phyloP scores from a whole-genome alignment of 2,797 vertebrate genomes.

The Simalia tracyae region DNA sequence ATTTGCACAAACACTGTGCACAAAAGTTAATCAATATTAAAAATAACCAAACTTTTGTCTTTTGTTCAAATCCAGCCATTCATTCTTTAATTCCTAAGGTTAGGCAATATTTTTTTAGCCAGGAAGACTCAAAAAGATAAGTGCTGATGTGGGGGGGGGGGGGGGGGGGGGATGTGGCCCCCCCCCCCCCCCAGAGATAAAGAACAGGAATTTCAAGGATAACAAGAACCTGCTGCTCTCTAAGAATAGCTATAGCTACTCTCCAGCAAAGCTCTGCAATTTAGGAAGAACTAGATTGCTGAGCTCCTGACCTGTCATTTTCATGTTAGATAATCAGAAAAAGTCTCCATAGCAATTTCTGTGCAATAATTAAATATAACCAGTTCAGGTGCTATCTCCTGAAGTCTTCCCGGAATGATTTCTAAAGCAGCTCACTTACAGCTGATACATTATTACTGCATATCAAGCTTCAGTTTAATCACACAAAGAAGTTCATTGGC shows the following conservation, averaged over 20 bases:
- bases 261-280: background rate
- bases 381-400: background rate
- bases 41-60: background rate
- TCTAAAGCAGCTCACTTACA: background rate
- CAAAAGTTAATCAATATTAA: background rate
- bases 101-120: background rate
- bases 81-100: background rate
- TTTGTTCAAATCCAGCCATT: background rate
- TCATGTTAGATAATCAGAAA: constrained; percentile 1
- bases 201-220: background rate
- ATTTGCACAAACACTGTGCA: background rate
- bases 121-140: background rate
- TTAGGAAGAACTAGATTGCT: background rate
- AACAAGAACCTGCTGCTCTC: background rate
- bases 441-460: background rate
- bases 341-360: background rate
- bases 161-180: too few species aligned
- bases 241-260: background rate
- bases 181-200: background rate
- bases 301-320: background rate
- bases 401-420: background rate
- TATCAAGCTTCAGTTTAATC: constrained; percentile 8
- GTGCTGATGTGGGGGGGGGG: background rate
- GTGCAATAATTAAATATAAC: constrained; percentile 5
- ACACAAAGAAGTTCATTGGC: background rate